phyloP scores from a whole-genome alignment of 1,140 invertebrate species.

The Gryllus bimaculatus region DNA sequence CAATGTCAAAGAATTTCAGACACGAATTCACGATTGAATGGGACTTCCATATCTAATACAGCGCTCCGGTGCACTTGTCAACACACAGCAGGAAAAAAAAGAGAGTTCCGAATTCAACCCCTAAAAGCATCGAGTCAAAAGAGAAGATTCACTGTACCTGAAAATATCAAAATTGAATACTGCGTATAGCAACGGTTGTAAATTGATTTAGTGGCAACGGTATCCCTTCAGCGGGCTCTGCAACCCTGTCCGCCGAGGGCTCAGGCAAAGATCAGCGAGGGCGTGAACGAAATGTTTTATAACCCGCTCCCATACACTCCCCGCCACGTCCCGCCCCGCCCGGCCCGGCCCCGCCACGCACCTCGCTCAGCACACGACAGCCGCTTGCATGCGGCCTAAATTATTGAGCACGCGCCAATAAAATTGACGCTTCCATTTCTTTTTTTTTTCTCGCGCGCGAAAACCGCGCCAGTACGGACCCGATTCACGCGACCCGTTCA shows the following conservation, averaged over 20 bases:
- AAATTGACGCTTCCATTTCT: background rate
- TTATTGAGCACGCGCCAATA: background rate
- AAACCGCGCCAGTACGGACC: too few species aligned
- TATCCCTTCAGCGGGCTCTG: background rate
- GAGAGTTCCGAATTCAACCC: background rate
- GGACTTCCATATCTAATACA: constrained; percentile 1
- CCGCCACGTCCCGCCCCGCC: background rate
- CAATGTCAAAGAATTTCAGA: background rate
- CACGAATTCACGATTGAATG: background rate
- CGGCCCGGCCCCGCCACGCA: too few species aligned
- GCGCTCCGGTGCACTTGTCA: constrained; percentile 2
- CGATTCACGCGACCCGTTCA: too few species aligned
- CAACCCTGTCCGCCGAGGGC: too few species aligned
- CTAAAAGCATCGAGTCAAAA: background rate
- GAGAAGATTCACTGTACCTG: constrained; percentile 3
- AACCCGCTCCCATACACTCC: background rate
- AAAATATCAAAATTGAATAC: constrained; percentile 6
- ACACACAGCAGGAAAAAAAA: background rate
- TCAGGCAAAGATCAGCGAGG: background rate
- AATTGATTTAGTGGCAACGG: background rate
- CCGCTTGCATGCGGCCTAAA: background rate
- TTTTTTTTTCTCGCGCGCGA: background rate
- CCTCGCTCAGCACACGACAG: too few species aligned
- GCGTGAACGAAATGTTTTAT: background rate
- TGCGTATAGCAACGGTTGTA: background rate